Evolutionary conservation across 2,888 invertebrate genomes (phyloP), one percentile per base, ranked within the genome.

Genomic region (Elegia similella): DNA sequence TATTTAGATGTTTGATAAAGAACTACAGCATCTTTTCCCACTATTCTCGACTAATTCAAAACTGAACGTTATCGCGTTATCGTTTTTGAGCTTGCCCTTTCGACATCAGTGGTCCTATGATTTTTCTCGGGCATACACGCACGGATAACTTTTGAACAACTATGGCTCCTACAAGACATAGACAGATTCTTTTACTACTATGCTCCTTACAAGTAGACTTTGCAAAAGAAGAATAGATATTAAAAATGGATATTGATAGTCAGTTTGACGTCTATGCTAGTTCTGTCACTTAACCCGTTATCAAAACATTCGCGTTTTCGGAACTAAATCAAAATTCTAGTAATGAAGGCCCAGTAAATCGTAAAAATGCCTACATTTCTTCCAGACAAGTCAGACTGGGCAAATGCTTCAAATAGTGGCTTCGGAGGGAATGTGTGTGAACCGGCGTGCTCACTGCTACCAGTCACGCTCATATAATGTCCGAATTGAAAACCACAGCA

Each of bases 401-500:
- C 76, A 68, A 67, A 67, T 57, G 68, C 67, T 68, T 66, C 58
- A 57, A 61, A 62, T 59, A 60, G 64, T 63, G 65, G 63, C 60
- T 73, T 75, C 64, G 67, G 67, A 62, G 58, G 70, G 67, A 60
- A 61, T 62, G 61, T 63, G 65, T 62, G 65, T 59, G 58, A 66
- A 66, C 60, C 71, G 63, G 65, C 64, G 70, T 71, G 72, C 71
- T 76, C 68, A 52, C 69, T 75, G 63, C 71, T 70, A 71, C 61
- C 67, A 66, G 72, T 62, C 65, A 67, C 72, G 76, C 70, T 60
- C 68, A 70, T 88, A 90, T 77, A 80, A 91, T 91, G 91, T 82
- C 77, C 82, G 88, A 89, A 66, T 59, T 85, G 81, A 88, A 86
- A 85, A 74, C 80, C 54, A 75, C 82, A 70, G 60, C 73, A 79